Conservation (phyloP, 2,888 invertebrate genomes). For the Tenthredo amoena region DNA sequence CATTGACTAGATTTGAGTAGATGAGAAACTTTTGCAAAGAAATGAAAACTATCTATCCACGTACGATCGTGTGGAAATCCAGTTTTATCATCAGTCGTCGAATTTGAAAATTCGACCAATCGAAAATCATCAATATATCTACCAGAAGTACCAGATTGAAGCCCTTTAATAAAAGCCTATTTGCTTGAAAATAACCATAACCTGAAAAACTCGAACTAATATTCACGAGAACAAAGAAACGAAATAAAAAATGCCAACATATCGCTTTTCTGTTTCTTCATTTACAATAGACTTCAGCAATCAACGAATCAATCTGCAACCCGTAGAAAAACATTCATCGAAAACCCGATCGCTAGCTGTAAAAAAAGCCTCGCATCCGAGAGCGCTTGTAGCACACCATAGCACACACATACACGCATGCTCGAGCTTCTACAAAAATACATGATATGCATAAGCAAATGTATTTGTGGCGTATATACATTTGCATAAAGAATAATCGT, state of each 20-base stretch:
- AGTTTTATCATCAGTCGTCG: background rate
- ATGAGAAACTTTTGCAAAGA: background rate
- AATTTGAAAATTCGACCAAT: background rate
- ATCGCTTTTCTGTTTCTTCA: background rate
- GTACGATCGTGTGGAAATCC: background rate
- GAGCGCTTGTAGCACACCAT: background rate
- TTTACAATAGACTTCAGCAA: background rate
- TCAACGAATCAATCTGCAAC: background rate
- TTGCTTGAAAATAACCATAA: background rate
- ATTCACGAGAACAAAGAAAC: background rate
- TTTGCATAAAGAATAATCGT: background rate
- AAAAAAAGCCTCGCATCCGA: background rate
- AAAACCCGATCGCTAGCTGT: background rate
- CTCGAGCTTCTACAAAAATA: background rate
- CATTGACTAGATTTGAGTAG: background rate
- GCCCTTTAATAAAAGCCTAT: background rate
- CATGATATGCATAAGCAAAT: background rate
- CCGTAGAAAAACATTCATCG: background rate
- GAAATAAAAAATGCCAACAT: background rate
- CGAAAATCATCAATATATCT: slow-evolving; percentile 8
- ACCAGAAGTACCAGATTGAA: background rate
- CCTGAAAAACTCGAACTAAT: background rate
- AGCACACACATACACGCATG: background rate
- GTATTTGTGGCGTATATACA: background rate
- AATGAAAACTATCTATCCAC: slow-evolving; percentile 2